These are phyloP conservation scores for Orthosia gracilis DNA, from an alignment of 2,888 invertebrate genomes.

Conservation along the genomic window DNA sequence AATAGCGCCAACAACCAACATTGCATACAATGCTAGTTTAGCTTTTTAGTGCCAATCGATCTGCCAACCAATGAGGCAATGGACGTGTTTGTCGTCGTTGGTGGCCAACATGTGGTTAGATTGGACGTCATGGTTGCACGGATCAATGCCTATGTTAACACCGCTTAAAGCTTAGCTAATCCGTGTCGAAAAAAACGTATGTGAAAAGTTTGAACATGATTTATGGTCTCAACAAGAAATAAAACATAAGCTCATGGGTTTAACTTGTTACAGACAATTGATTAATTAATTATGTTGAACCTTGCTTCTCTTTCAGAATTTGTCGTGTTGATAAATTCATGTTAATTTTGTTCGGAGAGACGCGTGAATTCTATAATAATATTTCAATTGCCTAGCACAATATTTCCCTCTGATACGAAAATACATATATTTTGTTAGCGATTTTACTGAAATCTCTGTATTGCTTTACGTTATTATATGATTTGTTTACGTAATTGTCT, in stretches of 20 bases:
- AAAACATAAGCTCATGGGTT: slow-evolving; percentile 14
- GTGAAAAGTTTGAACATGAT: slow-evolving; percentile 41
- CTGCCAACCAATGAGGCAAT: slow-evolving; percentile 31
- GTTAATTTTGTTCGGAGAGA: neutral
- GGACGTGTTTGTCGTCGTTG: slow-evolving; percentile 22
- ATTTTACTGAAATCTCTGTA: slow-evolving; percentile 4
- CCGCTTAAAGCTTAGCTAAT: slow-evolving; percentile 53
- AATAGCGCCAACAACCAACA: slow-evolving; percentile 21
- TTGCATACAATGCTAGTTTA: slow-evolving; percentile 19
- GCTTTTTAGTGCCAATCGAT: slow-evolving; percentile 1
- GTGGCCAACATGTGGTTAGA: slow-evolving; percentile 44
- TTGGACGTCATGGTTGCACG: slow-evolving; percentile 47
- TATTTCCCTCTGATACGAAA: slow-evolving; percentile 20
- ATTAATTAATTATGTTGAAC: neutral
- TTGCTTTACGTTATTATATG: slow-evolving; percentile 11
- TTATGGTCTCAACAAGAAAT: slow-evolving; percentile 33
- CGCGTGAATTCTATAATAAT: neutral
- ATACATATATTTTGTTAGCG: slow-evolving; percentile 39
- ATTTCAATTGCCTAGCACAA: slow-evolving; percentile 18
- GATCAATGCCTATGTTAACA: slow-evolving; percentile 49
- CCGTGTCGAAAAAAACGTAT: slow-evolving; percentile 30
- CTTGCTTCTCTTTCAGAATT: slow-evolving; percentile 13
- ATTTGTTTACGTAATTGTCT: slow-evolving; percentile 12
- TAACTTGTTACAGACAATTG: slow-evolving; percentile 9
- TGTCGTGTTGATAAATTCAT: slow-evolving; percentile 1